Conservation (phyloP, 2,888 invertebrate genomes). For the Aplocera efformata region DNA sequence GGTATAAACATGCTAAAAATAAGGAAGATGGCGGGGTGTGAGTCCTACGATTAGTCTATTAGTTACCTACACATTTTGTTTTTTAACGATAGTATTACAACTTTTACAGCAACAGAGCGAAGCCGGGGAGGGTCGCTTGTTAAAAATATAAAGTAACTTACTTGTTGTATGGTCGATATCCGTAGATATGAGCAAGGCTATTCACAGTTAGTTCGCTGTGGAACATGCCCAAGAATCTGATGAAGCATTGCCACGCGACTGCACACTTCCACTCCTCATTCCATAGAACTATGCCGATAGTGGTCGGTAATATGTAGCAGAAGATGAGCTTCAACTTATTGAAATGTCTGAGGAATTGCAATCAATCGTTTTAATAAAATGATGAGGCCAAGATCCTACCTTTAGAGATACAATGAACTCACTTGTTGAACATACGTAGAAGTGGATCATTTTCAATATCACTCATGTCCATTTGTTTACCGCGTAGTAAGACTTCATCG, state of each 20-base stretch:
- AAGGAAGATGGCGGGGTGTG: no score
- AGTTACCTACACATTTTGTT: no score
- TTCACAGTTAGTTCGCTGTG: constrained; percentile 94
- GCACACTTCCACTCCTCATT: constrained; percentile 84
- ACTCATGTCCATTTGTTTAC: constrained; percentile 87
- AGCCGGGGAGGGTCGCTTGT: no score
- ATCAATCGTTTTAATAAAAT: background rate
- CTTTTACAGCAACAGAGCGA: no score
- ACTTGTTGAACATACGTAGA: constrained; percentile 87
- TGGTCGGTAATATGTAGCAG: constrained; percentile 87
- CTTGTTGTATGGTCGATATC: constrained; percentile 75
- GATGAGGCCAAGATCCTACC: background rate
- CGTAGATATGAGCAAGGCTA: constrained; percentile 90
- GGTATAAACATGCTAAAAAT: no score
- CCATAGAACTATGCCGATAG: constrained; percentile 86
- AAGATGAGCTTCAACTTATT: constrained; percentile 82
- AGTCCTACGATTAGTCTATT: no score
- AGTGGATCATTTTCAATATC: constrained; percentile 88
- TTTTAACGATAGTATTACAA: no score
- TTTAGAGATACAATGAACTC: constrained; percentile 40
- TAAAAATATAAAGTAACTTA: constrained; percentile 34
- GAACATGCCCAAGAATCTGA: constrained; percentile 88
- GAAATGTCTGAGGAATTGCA: constrained; percentile 79
- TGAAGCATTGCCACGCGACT: constrained; percentile 84
- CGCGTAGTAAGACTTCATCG: constrained; percentile 86